A percentile compares a stretch with the other conserved stretches of the same genome.
phyloP scores from a whole-genome alignment of 2,113 vertebrate genomes.

The Tragulus kanchil region DNA sequence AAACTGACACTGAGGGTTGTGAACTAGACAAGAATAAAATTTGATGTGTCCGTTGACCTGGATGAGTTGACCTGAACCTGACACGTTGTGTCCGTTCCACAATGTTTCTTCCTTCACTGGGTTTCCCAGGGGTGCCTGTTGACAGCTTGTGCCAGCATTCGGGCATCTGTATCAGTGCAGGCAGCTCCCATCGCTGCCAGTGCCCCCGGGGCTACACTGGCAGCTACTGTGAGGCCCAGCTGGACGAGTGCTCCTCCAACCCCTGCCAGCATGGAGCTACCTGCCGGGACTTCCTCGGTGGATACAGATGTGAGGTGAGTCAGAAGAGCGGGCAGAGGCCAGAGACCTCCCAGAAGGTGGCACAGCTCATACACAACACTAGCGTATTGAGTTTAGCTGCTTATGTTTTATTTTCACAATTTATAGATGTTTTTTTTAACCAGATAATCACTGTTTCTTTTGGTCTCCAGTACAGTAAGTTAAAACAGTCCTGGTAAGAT shows the following conservation, averaged over 20 bases:
- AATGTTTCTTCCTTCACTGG: neutral
- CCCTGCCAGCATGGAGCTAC: slow-evolving; percentile 91
- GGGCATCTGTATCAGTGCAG: slow-evolving; percentile 90
- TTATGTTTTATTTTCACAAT: neutral
- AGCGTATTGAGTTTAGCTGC: neutral
- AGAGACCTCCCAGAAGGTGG: neutral
- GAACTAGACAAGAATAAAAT: neutral
- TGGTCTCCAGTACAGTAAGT: neutral
- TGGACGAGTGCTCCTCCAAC: slow-evolving; percentile 92
- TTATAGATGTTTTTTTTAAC: neutral
- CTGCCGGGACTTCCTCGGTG: slow-evolving; percentile 88
- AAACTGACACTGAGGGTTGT: neutral
- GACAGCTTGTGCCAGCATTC: slow-evolving; percentile 92
- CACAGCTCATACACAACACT: neutral
- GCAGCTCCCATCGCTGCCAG: slow-evolving; percentile 91
- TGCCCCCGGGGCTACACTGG: slow-evolving; percentile 94
- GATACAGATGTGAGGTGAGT: slow-evolving; percentile 90
- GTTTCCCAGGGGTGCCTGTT: slow-evolving; percentile 86
- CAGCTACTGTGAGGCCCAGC: slow-evolving; percentile 94
- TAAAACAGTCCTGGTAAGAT: neutral
- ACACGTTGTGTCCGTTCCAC: rapidly evolving
- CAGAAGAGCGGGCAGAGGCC: rapidly evolving
- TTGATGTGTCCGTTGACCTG: neutral
- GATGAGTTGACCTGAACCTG: neutral
- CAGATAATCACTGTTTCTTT: neutral